Evolutionary conservation across 2,113 vertebrate species (phyloP).

Genomic region (Indicator indicator): DNA sequence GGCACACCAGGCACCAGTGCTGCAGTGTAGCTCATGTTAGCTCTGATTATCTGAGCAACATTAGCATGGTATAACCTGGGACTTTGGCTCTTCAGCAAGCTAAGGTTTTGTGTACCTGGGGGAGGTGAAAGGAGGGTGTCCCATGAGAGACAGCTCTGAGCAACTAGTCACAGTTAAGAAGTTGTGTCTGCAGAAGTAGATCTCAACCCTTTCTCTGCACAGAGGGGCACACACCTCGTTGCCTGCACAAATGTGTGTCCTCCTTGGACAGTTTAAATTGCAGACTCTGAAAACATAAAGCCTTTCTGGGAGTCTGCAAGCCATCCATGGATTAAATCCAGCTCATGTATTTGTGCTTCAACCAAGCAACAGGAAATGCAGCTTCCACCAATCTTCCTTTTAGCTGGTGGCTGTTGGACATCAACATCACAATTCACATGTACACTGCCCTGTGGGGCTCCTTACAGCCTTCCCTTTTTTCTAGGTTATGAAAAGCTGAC

Average conservation of each 20-base stretch:
- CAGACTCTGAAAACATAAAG: background rate
- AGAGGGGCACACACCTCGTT: background rate
- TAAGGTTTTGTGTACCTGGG: background rate
- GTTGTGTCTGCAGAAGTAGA: background rate
- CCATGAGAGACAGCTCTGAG: background rate
- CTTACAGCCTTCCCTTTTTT: background rate
- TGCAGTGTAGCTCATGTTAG: background rate
- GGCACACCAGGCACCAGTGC: fast-evolving
- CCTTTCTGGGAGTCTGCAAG: background rate
- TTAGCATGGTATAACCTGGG: background rate
- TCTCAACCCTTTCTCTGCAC: background rate
- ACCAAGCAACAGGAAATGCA: background rate
- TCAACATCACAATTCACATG: background rate
- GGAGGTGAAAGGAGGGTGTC: background rate
- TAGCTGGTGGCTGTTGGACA: background rate
- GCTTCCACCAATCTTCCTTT: background rate
- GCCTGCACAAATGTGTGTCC: background rate
- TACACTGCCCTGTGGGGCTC: background rate
- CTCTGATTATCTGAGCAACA: background rate
- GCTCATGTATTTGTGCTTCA: background rate
- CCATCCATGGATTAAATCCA: background rate
- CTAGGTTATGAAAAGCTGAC: background rate
- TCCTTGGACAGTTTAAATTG: background rate
- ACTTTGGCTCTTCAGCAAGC: background rate
- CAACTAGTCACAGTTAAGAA: background rate